Conservation (phyloP, 2,797 vertebrate genomes). For the Salmo trutta region DNA sequence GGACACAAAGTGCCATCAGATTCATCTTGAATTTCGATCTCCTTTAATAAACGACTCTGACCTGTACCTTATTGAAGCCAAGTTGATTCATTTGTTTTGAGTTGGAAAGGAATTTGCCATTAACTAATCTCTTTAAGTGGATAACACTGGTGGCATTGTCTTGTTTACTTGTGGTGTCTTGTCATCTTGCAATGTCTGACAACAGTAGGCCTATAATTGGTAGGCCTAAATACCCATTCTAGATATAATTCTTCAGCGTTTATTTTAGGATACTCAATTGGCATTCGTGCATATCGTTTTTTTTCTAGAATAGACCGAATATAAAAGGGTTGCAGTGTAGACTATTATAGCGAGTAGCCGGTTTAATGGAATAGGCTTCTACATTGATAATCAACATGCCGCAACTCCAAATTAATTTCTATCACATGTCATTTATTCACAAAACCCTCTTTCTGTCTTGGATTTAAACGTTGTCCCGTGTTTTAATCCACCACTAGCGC, state of each 20-base stretch:
- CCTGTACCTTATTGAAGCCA: conserved; percentile 15
- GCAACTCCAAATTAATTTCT: conserved; percentile 12
- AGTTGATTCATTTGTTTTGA: not conserved
- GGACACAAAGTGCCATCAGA: conserved; percentile 48
- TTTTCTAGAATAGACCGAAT: not conserved
- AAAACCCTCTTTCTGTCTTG: not conserved
- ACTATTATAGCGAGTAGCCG: conserved; percentile 8
- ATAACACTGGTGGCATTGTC: conserved; percentile 8
- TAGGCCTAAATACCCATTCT: not conserved
- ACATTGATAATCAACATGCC: conserved; percentile 12
- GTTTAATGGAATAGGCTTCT: conserved; percentile 5
- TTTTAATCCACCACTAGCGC: conserved; percentile 44
- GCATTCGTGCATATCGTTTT: not conserved
- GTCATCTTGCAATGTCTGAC: not conserved
- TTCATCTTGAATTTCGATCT: conserved; percentile 4
- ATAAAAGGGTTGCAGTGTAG: not conserved
- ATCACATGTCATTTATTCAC: not conserved
- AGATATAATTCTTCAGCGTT: not conserved
- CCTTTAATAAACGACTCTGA: not conserved
- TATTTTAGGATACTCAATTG: not conserved
- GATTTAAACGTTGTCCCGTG: conserved; percentile 54
- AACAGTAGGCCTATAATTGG: not conserved
- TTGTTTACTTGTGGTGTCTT: not conserved
- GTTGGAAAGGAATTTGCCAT: not conserved
- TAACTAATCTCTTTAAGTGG: conserved; percentile 6